Evolutionary conservation across 1,140 invertebrate genomes (phyloP).

Genomic region (Panulirus ornatus): DNA sequence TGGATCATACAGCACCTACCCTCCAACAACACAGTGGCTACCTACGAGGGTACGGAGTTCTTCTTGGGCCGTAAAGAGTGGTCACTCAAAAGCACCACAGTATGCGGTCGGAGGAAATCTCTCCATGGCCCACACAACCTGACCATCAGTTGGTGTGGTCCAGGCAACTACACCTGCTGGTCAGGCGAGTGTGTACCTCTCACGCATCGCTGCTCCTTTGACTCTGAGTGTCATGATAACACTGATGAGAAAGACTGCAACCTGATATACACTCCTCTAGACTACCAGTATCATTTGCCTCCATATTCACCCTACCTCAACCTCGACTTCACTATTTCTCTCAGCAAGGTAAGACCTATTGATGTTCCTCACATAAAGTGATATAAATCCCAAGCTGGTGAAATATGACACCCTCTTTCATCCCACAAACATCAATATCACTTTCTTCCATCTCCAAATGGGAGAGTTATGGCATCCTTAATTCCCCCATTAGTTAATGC

Average conservation of each 20-base stretch:
- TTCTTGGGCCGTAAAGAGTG: conserved; percentile 32
- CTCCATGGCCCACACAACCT: not conserved
- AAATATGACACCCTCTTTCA: too few species aligned
- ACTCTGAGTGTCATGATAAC: conserved; percentile 12
- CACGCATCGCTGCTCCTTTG: conserved; percentile 19
- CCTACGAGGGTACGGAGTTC: not conserved
- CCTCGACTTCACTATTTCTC: not conserved
- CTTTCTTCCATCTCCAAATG: too few species aligned
- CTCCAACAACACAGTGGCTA: not conserved
- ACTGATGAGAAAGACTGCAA: conserved; percentile 24
- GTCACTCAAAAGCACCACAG: not conserved
- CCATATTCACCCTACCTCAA: not conserved
- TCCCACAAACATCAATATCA: too few species aligned
- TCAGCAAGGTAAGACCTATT: conserved; percentile 28
- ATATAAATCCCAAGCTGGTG: too few species aligned
- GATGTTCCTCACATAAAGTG: too few species aligned
- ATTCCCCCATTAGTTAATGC: too few species aligned
- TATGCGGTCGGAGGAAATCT: not conserved
- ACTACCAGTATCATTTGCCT: conserved; percentile 11
- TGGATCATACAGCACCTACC: not conserved
- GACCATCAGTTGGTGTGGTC: conserved; percentile 3
- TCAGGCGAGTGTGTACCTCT: conserved; percentile 3
- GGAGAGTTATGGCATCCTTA: too few species aligned
- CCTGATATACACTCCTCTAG: not conserved
- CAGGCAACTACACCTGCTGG: conserved; percentile 14